Evolutionary conservation across 2,888 invertebrate genomes (phyloP), one percentile per base, ranked within the genome.

Genomic region (Eristalinus aeneus): DNA sequence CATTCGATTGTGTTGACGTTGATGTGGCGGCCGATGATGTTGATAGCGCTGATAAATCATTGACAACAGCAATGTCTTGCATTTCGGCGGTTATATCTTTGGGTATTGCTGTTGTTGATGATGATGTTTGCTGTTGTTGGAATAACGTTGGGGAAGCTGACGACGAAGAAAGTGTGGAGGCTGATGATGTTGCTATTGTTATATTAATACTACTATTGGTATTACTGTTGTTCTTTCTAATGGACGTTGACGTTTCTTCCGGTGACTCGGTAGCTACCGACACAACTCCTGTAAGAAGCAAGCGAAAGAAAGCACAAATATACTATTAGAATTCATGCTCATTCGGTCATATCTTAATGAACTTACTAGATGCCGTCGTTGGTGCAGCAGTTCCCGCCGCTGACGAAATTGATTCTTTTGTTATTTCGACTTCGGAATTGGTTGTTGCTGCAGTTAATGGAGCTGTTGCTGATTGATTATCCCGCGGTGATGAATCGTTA

Each of bases 131-230:
- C 34, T 72, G 68, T 64, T 76, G 34, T 54, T 76, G 74, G 36
- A 69, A 12, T 65, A 63, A 76, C 34, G 67, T 54, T 67, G 67
- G 71, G 34, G 85, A 69, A 58, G 83, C 74, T 9, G 78, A 53
- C 22, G 74, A 81, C 11, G 89, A 88, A 72, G 56, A 56, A 5
- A 86, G 36, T 76, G 79, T 75, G 11, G 84, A 77, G 65, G 76
- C 80, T 22, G 82, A 76, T 27, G 79, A 81, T 23, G 84, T 75
- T 65, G 85, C 78, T 53, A 83, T 53, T 10, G 85, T 69, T 69
- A 74, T 64, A 74, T 81, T 77, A 72, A 39, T 84, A 56, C 54
- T 77, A 72, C 58, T 87, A 56, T 79, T 84, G 53, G 34, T 34
- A 34, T 34, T 34, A 34, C 46, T 46, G 16, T 16, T 46, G 46